These are phyloP conservation scores for Eupithecia dodoneata DNA, from an alignment of 2,888 invertebrate species.

Conservation along the genomic window DNA sequence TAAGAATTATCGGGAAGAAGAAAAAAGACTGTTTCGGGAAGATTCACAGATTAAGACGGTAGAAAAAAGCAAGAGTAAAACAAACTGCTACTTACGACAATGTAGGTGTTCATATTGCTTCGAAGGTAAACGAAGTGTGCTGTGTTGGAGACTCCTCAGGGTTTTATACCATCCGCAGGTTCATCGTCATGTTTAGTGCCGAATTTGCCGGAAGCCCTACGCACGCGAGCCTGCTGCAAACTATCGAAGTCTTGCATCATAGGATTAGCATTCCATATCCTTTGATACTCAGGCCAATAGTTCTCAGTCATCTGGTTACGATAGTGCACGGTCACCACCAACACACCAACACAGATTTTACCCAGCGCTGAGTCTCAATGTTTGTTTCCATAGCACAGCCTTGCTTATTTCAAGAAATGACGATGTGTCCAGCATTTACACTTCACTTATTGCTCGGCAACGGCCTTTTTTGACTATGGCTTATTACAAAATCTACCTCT, in stretches of 20 bases:
- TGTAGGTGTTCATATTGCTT: constrained; percentile 73
- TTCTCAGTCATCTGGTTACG: not conserved
- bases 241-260: constrained; percentile 37
- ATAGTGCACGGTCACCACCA: not conserved
- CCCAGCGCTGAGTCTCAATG: not conserved
- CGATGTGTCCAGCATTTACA: not conserved
- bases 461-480: no score
- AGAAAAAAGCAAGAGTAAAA: not conserved
- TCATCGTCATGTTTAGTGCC: constrained; percentile 30
- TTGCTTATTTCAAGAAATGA: not conserved
- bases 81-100: constrained; percentile 63
- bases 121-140: constrained; percentile 70
- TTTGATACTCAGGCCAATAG: not conserved
- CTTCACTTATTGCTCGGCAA: not conserved
- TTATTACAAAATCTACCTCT: no score
- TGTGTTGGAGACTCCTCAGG: constrained; percentile 13
- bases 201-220: constrained; percentile 36
- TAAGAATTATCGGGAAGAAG: not conserved
- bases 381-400: not conserved
- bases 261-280: constrained; percentile 36
- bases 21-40: not conserved
- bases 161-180: constrained; percentile 38
- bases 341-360: not conserved
- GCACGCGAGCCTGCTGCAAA: constrained; percentile 34
- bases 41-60: not conserved